Evolutionary conservation across 1,140 invertebrate species (phyloP), one percentile per base, ranked within the genome.

Genomic region (Babylonia areolata): DNA sequence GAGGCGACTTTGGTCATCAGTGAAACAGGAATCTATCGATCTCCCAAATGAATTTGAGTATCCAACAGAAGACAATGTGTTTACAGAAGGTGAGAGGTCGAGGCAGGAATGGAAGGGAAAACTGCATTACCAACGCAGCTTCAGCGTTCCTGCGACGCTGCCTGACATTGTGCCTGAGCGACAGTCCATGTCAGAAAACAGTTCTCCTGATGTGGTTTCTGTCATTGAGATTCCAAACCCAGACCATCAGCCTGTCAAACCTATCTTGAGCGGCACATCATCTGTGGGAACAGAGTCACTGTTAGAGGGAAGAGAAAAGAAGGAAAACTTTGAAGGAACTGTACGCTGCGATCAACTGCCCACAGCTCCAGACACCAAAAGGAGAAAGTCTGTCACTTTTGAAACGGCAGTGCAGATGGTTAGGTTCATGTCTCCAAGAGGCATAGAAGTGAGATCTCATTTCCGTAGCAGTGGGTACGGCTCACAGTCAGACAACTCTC

Each of bases 381-480:
- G 82, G 33, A 84, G 46, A 35, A 84, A 84, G 69, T 84, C 82
- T 42, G 82, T 84, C 39, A 84, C 3, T 33, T 84, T 84, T 71
- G 82, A 84, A 39, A 69, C 81, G 37, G 37, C 81, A n/a, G 81
- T 69, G 28, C 31, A 83, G 23, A 40, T 83, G 54, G 37, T 69
- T 35, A 82, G 37, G 35, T 0, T 71, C 15, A 39, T 82, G 40
- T 84, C 82, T 42, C 12, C 46, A n/a, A 73, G 40, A 75, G 82
- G 82, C 12, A 11, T 9, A 37, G 3, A 46, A 73, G 64, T 37
- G 15, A 58, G 82, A 20, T 33, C 11, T 31, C 64, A 46, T 20
- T 84, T 84, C 69, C 58, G 82, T 28, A 84, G 82, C 64, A 84
- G 82, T 20, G 69, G 82, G 6, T 84, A 84, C 37, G 82, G 82